phyloP scores from a whole-genome alignment of 2,113 vertebrate genomes.

The Megaceryle torquata region DNA sequence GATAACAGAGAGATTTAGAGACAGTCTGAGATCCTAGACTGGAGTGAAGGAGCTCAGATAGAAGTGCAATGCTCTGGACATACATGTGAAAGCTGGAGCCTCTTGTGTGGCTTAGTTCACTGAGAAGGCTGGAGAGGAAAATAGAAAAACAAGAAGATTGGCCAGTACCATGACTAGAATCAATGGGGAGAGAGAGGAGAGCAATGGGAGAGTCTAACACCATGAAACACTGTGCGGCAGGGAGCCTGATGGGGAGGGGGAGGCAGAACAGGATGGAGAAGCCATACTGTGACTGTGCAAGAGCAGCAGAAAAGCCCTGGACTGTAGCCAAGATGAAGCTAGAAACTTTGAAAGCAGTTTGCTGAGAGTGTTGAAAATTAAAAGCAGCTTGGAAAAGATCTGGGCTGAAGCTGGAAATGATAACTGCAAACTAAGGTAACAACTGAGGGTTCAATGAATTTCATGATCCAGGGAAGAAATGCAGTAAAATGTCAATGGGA shows the following conservation, averaged over 20 bases:
- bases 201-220: background rate
- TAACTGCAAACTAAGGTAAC: background rate
- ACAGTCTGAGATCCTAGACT: background rate
- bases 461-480: background rate
- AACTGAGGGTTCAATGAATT: background rate
- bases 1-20: background rate
- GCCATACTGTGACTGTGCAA: background rate
- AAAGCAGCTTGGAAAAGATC: background rate
- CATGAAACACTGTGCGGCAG: background rate
- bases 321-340: background rate
- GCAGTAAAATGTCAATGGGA: background rate
- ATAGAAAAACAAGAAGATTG: background rate
- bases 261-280: background rate
- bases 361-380: background rate
- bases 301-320: background rate
- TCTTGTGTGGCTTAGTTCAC: background rate
- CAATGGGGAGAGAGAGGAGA: background rate
- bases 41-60: background rate
- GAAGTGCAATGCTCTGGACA: background rate
- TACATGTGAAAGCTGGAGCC: accelerated
- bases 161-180: background rate
- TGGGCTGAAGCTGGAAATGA: background rate
- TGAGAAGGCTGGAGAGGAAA: background rate
- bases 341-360: background rate
- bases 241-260: accelerated